Percentiles rank a stretch among this genome's conserved stretches.
Evolutionary conservation across 2,888 invertebrate species (phyloP).

Genomic region (Stenolophus ochropezus): DNA sequence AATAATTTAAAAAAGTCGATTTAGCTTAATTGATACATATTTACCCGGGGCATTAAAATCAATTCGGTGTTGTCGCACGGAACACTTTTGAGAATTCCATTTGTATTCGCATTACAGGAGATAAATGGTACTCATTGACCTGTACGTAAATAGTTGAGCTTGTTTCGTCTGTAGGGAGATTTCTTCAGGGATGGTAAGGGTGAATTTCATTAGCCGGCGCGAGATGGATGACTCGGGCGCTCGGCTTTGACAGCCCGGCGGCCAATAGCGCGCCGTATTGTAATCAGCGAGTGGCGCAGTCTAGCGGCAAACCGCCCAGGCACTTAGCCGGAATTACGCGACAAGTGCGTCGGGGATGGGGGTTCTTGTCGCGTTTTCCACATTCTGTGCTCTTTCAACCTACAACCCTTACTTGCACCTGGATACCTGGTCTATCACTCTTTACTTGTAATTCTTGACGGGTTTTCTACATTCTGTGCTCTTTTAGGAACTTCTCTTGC

Average conservation of each 20-base stretch:
- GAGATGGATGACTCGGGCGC: constrained; percentile 28
- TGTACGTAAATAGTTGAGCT: constrained; percentile 52
- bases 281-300: no score
- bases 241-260: background rate
- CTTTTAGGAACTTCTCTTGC: no score
- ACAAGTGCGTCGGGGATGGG: constrained; percentile 13
- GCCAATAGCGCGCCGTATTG: background rate
- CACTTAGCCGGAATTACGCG: constrained; percentile 2
- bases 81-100: constrained; percentile 50
- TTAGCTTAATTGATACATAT: constrained; percentile 49
- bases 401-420: no score
- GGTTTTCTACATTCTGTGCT: no score
- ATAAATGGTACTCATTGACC: constrained; percentile 58
- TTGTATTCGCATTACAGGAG: constrained; percentile 55
- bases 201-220: constrained; percentile 36
- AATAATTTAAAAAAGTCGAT: constrained; percentile 6
- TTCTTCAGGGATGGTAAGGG: constrained; percentile 21
- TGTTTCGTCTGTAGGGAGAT: constrained; percentile 46
- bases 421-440: no score
- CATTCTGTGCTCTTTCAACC: no score
- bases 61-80: constrained; percentile 18
- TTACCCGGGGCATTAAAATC: constrained; percentile 54
- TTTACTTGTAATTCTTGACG: no score
- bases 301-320: no score
- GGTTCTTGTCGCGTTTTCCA: no score